Base-by-base conservation (phyloP, 2,797 vertebrate genomes). In the Fringilla coelebs region DNA sequence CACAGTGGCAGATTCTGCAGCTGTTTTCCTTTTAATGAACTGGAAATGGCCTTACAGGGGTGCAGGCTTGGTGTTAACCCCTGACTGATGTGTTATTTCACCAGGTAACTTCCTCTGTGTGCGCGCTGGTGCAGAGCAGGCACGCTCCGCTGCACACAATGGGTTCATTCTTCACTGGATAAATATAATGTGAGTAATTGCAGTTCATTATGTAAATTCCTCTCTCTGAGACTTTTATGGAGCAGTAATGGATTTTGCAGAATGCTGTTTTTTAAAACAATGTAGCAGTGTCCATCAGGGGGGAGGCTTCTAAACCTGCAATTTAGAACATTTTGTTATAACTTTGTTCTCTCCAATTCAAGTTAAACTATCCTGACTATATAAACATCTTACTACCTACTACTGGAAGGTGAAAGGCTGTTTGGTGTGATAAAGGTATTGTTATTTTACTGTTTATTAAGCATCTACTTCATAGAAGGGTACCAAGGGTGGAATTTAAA, bases 181-280 rank as follows among this genome's bases (percentile, higher is more conserved):
- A 96, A 95, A 96, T 89, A 87, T 61, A 90, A 90, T 83, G 89
- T 68, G 83, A 88, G 85, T 96, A 96, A 96, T 91, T 95, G 80
- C 68, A 79, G 66, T 90, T 95, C 67, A 89, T 94, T 90, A 94
- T 95, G 91, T 95, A 94, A 97, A 96, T 88, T 91, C 54, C 19
- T 88, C 48, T 41, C 17, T 79, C 60, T 89, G 89, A 93, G 58
- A 49, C 73, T 80, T 88, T 77, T 68, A 77, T 62, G 36, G 82
- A 92, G 29, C 51, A 92, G 21, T 72, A 93, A 94, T 87, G 80
- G 76, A 62, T 94, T 94, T 92, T 88, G 45, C 54, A 86, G 85
- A 89, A 40, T 57, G 28, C 18, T 72, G n/a, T 3, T 96, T 95
- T 92, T 84, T 55, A 41, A 89, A 83, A 45, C 38, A 75, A 13